Conservation (phyloP, 2,888 invertebrate species). For the Fragum sueziense region DNA sequence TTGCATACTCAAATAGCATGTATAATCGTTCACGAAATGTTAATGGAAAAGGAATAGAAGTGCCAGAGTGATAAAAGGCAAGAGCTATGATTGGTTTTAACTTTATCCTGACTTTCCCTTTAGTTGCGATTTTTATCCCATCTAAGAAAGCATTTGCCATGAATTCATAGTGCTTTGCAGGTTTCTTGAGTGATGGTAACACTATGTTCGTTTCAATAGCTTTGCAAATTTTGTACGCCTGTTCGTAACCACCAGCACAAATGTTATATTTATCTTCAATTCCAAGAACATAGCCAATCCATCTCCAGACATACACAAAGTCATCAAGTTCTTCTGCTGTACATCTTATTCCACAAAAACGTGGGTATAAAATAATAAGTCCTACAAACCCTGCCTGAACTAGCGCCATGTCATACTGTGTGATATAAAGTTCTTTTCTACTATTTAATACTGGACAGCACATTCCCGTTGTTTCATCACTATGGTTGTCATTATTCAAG, state of each 20-base stretch:
- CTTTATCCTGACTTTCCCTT: not conserved
- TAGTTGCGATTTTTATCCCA: constrained; percentile 60
- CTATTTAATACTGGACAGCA: not conserved
- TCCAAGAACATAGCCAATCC: constrained; percentile 91
- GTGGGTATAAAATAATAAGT: constrained; percentile 86
- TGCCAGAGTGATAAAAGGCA: not conserved
- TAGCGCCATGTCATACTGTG: constrained; percentile 92
- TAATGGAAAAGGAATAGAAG: not conserved
- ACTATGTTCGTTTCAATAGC: constrained; percentile 72
- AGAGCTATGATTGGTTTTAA: constrained; percentile 14
- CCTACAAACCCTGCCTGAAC: constrained; percentile 95
- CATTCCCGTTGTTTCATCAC: not conserved
- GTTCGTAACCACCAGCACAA: constrained; percentile 65
- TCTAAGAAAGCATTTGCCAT: constrained; percentile 75
- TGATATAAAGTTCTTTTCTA: constrained; percentile 83
- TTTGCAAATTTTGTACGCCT: constrained; percentile 68
- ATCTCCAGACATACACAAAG: constrained; percentile 92
- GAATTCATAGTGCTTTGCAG: constrained; percentile 68
- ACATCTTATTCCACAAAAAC: constrained; percentile 87
- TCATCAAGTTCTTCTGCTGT: constrained; percentile 88
- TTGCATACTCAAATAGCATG: not conserved
- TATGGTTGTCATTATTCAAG: not conserved
- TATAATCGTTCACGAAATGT: not conserved
- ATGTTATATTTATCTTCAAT: constrained; percentile 86
- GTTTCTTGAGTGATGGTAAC: constrained; percentile 66